These are phyloP conservation scores for Pachyuromys duprasi DNA, from an alignment of 2,797 vertebrate species.

Conservation along the genomic window DNA sequence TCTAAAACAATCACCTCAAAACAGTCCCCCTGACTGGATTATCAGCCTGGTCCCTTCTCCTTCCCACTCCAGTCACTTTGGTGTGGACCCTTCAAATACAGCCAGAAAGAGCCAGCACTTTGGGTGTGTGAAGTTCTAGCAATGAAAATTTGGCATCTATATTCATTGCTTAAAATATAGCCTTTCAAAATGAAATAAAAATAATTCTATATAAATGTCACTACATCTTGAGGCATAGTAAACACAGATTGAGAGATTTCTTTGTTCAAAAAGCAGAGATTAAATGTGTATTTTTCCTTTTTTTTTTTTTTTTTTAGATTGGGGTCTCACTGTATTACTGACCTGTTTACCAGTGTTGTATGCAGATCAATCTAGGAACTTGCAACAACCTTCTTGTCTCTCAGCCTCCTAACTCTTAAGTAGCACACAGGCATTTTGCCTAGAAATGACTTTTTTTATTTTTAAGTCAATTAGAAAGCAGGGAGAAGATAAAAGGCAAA, in stretches of 20 bases:
- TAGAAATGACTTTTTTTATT: neutral
- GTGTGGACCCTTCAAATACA: conserved; percentile 22
- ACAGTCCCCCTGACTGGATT: neutral
- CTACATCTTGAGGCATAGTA: conserved; percentile 39
- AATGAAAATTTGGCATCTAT: conserved; percentile 48
- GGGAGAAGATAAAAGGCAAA: conserved; percentile 32
- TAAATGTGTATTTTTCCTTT: neutral
- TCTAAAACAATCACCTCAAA: conserved; percentile 15
- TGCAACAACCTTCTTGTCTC: neutral
- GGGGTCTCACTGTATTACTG: neutral
- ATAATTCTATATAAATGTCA: neutral
- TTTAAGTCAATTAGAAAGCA: conserved; percentile 30
- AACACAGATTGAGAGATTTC: conserved; percentile 26
- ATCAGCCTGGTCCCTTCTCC: neutral
- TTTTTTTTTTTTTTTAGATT: neutral
- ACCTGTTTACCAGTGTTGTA: neutral
- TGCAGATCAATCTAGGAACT: neutral
- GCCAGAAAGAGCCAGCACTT: neutral
- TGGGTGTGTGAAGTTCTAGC: neutral
- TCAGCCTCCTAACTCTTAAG: neutral
- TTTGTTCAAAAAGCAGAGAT: conserved; percentile 29
- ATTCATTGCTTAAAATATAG: conserved; percentile 51
- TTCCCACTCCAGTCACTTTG: neutral
- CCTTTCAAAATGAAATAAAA: conserved; percentile 56
- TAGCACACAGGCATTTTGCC: neutral